Base-by-base conservation (phyloP, 2,888 invertebrate genomes). In the Abscondita cerata region DNA sequence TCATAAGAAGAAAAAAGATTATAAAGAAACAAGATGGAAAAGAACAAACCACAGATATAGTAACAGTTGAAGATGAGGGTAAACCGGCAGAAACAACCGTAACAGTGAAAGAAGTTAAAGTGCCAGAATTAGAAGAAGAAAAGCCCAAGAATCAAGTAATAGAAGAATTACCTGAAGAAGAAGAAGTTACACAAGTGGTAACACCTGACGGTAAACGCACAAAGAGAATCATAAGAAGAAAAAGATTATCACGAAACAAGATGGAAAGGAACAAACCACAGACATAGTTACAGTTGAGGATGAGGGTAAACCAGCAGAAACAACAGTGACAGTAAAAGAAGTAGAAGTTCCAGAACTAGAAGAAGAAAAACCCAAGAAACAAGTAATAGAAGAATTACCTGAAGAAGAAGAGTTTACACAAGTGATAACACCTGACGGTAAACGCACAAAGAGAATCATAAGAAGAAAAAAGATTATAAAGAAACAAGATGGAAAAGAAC, bases 261-360 rank as follows among this genome's bases (percentile, higher is more conserved):
- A 70, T 40, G 69, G 52, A 9, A 64, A 59, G 54, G 60, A 75
- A 59, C 75, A 77, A 65, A 75, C 73, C 33, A 70, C 68, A 4
- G 77, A 81, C 71, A 78, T 76, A 0, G 41, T 59, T n/a, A 81
- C 81, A 31, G 78, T 80, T 1, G 70, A 72, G 19, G 71, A 76
- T 58, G 73, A 75, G 58, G 73, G 71, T 50, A 70, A 72, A 64
- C 52, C 64, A 55, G 74, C 75, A 2, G 64, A 70, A 56, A 73
- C 74, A 20, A 74, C 72, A 54, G 69, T 74, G 18, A 71, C 70
- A 36, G 71, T 72, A 52, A 67, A 70, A 70, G 70, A 70, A 46
- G 54, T 64, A 47, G 64, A 70, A 59, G 13, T 65, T 4, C 64
- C 65, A 19, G 70, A 13, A 38, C 2, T 25, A 4, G 25, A 75